Percentiles rank a stretch among this genome's conserved stretches.
Conservation (phyloP, 1,140 invertebrate genomes). For the Pantala flavescens region DNA sequence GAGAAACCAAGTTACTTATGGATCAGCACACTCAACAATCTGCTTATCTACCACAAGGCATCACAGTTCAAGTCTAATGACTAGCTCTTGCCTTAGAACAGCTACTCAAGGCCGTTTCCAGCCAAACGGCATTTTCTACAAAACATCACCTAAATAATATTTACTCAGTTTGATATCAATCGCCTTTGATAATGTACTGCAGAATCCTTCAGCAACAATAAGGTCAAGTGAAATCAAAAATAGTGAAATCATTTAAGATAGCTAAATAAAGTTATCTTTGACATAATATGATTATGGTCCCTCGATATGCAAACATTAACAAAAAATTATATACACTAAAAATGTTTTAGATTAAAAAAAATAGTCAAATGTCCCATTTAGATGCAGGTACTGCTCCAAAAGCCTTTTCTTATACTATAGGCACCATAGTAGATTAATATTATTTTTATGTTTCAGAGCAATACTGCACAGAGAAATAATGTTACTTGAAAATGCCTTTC, state of each 20-base stretch:
- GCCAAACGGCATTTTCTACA: background rate
- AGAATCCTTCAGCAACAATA: no score
- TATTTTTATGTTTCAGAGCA: no score
- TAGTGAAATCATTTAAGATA: background rate
- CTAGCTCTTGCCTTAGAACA: background rate
- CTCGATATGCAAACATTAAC: slow-evolving; percentile 1
- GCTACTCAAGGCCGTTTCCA: background rate
- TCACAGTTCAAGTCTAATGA: slow-evolving; percentile 1
- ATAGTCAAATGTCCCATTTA: background rate
- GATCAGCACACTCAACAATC: no score
- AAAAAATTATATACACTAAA: background rate
- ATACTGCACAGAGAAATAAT: no score
- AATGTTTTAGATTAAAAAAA: background rate
- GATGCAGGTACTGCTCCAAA: no score
- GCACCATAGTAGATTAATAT: no score
- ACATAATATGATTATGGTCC: background rate
- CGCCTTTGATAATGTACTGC: background rate
- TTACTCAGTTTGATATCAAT: background rate
- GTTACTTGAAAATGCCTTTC: no score
- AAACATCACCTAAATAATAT: background rate
- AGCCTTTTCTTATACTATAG: no score
- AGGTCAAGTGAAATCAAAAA: background rate
- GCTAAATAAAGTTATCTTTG: no score
- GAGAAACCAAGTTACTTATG: no score
- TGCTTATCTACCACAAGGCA: background rate